phyloP scores from a whole-genome alignment of 92 coral and sea anemone species.

The Porites rus region DNA sequence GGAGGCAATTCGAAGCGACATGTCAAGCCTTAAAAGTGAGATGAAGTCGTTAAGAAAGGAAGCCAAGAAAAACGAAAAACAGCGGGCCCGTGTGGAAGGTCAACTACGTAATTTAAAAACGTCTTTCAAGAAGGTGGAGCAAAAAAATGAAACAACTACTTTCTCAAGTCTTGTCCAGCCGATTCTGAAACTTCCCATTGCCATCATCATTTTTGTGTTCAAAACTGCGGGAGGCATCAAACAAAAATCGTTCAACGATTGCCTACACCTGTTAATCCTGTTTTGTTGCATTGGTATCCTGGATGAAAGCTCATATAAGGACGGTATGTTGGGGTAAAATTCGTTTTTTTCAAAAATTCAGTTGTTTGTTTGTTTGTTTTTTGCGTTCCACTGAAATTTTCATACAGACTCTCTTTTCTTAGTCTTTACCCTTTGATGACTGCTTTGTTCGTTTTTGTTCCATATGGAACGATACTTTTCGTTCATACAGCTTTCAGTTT shows the following conservation, averaged over 20 bases:
- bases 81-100: constrained; percentile 13
- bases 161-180: background rate
- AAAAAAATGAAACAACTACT: background rate
- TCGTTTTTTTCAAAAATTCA: too few relatives aligned
- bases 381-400: too few relatives aligned
- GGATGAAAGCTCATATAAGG: background rate
- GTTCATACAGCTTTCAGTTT: too few relatives aligned
- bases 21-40: constrained; percentile 1
- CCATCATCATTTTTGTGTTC: background rate
- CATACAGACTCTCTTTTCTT: too few relatives aligned
- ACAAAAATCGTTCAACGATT: background rate
- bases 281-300: background rate
- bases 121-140: background rate
- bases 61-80: constrained; percentile 25
- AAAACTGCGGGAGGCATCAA: background rate
- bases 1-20: constrained; percentile 20
- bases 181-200: background rate
- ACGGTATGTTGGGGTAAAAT: too few relatives aligned
- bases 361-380: too few relatives aligned
- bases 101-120: constrained; percentile 15
- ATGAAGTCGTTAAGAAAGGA: constrained; percentile 13
- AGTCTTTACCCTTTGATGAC: too few relatives aligned
- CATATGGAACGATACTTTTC: too few relatives aligned
- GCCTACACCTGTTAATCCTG: background rate
- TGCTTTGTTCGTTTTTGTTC: too few relatives aligned